A percentile compares a stretch with the other conserved stretches of the same genome.
Evolutionary conservation across 2,888 invertebrate species (phyloP).

Genomic region (Schizotus pectinicornis): DNA sequence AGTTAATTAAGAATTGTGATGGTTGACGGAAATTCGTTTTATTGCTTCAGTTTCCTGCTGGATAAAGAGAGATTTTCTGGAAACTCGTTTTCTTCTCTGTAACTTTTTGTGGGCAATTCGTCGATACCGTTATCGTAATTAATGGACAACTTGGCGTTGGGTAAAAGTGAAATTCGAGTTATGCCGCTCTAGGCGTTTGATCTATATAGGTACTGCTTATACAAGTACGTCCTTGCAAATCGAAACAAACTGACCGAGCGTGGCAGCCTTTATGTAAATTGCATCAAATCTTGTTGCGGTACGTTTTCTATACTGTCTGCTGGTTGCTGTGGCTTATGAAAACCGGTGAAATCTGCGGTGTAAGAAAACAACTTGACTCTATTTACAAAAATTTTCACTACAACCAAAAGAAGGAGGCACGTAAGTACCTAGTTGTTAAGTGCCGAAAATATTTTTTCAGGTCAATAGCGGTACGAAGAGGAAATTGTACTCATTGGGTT

Average conservation of each 20-base stretch:
- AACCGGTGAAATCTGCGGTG: conserved; percentile 2
- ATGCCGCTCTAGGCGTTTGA: conserved; percentile 17
- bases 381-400: neutral
- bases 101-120: neutral
- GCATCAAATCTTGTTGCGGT: conserved; percentile 4
- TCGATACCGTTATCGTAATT: conserved; percentile 17
- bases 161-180: conserved; percentile 26
- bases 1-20: neutral
- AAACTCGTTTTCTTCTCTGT: neutral
- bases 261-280: conserved; percentile 15
- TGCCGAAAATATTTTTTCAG: too few relatives aligned
- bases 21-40: too few relatives aligned
- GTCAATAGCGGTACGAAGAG: too few relatives aligned
- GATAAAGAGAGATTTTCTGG: too few relatives aligned
- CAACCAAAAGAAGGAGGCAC: too few relatives aligned
- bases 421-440: too few relatives aligned
- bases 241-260: conserved; percentile 17
- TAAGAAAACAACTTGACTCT: too few relatives aligned
- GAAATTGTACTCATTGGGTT: too few relatives aligned
- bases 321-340: conserved; percentile 3
- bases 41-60: too few relatives aligned
- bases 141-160: conserved; percentile 19
- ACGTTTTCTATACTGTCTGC: neutral
- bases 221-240: conserved; percentile 25
- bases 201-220: conserved; percentile 25